Evolutionary conservation across 2,113 vertebrate species (phyloP).

Genomic region (Chaetorhynchus papuensis): DNA sequence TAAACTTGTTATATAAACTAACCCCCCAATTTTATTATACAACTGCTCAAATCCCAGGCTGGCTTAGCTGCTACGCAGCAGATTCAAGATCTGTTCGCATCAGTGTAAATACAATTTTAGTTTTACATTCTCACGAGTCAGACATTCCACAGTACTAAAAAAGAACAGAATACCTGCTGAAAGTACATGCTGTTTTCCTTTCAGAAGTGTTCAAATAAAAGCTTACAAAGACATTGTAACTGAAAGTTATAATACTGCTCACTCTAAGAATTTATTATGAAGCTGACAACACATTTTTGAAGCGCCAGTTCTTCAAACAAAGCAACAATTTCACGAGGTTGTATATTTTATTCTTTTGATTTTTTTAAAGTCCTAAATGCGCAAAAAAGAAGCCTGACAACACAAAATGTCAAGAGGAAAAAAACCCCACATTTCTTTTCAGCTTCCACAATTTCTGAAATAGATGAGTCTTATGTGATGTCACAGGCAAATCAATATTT

Average conservation of each 20-base stretch:
- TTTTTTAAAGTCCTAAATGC: background rate
- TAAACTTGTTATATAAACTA: background rate
- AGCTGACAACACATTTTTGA: background rate
- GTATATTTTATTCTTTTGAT: background rate
- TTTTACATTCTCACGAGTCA: background rate
- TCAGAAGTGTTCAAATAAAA: background rate
- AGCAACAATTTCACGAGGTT: background rate
- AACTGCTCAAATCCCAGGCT: background rate
- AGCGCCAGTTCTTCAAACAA: background rate
- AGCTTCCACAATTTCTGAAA: background rate
- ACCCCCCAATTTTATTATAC: background rate
- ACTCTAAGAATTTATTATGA: background rate
- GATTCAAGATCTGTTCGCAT: background rate
- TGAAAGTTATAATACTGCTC: background rate
- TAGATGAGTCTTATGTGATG: background rate
- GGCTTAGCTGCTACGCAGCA: background rate
- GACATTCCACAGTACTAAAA: background rate
- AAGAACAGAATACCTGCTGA: background rate
- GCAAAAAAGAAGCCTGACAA: background rate
- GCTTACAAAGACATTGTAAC: background rate
- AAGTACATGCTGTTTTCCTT: background rate
- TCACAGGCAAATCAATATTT: background rate
- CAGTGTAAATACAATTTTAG: background rate
- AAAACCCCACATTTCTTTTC: rapidly evolving
- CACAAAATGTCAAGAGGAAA: background rate